Evolutionary conservation across 2,113 vertebrate species (phyloP).

Genomic region (Uropsilus gracilis): DNA sequence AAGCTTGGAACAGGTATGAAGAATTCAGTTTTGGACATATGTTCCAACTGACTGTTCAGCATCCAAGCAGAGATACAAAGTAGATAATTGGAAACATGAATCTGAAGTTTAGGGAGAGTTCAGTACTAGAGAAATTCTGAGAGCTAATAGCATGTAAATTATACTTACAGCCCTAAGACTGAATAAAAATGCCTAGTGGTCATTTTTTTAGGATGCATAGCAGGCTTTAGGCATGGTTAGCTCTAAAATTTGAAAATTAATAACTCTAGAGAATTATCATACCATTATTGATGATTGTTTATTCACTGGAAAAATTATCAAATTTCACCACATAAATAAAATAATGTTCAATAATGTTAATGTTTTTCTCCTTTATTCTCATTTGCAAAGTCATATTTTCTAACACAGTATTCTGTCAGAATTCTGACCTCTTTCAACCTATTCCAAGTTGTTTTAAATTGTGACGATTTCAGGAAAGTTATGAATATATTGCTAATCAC

Average conservation of each 20-base stretch:
- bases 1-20: neutral
- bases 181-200: neutral
- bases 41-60: neutral
- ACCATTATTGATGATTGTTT: too few species aligned
- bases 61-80: neutral
- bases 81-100: neutral
- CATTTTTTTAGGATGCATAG: neutral
- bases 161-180: slow-evolving; percentile 6
- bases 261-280: too few species aligned
- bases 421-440: too few species aligned
- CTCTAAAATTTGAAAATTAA: slow-evolving; percentile 13
- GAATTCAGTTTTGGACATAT: neutral
- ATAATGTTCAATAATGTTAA: too few species aligned
- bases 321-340: too few species aligned
- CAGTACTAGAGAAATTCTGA: neutral
- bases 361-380: too few species aligned
- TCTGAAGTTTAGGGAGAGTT: neutral
- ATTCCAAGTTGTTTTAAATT: slow-evolving; percentile 3
- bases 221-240: neutral
- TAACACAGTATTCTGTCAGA: too few species aligned
- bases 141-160: neutral
- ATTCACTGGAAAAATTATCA: too few species aligned
- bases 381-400: too few species aligned
- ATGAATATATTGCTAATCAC: neutral
- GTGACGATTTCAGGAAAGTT: slow-evolving; percentile 15